phyloP scores from a whole-genome alignment of 2,113 vertebrate genomes.

The Mesembrinibis cayennensis region DNA sequence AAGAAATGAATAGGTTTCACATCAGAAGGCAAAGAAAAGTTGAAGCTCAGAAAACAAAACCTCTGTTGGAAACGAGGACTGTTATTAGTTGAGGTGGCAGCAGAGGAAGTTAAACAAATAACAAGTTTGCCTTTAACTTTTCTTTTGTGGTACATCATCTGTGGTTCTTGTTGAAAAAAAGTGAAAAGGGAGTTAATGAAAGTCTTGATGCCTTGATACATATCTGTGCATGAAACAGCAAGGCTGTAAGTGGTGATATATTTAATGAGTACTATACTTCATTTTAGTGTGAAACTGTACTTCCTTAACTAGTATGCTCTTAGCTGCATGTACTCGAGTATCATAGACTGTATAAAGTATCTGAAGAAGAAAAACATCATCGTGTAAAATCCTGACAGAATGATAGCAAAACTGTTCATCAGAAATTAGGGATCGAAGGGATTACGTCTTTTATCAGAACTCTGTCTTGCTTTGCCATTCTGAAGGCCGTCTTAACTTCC shows the following conservation, averaged over 20 bases:
- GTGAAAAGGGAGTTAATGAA: not conserved
- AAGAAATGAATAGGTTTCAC: constrained; percentile 55
- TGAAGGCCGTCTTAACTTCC: not conserved
- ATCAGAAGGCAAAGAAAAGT: constrained; percentile 1
- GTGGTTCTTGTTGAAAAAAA: not conserved
- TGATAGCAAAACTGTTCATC: not conserved
- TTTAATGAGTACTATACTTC: not conserved
- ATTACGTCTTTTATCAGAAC: not conserved
- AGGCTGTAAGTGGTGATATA: not conserved
- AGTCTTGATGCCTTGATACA: not conserved
- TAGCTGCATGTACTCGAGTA: not conserved
- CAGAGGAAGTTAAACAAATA: constrained; percentile 43
- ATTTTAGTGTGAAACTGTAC: not conserved
- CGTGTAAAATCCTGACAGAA: not conserved
- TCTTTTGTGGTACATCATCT: not conserved
- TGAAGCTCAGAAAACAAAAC: not conserved
- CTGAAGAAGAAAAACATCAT: not conserved
- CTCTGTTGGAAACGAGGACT: not conserved
- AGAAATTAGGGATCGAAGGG: not conserved
- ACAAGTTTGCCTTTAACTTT: constrained; percentile 26
- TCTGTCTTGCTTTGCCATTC: not conserved
- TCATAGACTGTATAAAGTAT: not conserved
- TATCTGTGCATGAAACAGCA: not conserved
- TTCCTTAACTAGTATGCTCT: not conserved
- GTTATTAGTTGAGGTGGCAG: constrained; percentile 7